Evolutionary conservation across 1,140 invertebrate genomes (phyloP).

Genomic region (Limonius californicus): DNA sequence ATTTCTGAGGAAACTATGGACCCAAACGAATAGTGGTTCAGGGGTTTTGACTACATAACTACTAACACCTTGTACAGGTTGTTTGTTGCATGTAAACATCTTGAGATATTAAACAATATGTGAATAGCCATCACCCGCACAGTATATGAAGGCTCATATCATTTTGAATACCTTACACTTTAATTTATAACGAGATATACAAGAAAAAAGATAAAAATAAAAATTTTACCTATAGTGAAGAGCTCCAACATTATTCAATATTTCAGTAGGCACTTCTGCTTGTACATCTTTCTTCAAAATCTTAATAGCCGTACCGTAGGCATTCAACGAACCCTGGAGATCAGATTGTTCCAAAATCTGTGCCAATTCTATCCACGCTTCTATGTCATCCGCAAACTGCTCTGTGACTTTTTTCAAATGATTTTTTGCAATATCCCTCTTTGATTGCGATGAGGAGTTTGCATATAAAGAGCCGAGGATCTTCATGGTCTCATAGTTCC

Average conservation of each 20-base stretch:
- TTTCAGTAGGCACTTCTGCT: slow-evolving; percentile 94
- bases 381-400: slow-evolving; percentile 96
- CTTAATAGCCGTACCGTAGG: slow-evolving; percentile 90
- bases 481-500: slow-evolving; percentile 99
- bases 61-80: too few species aligned
- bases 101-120: too few species aligned
- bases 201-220: neutral
- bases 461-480: slow-evolving; percentile 97
- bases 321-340: slow-evolving; percentile 80
- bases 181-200: too few species aligned
- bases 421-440: slow-evolving; percentile 88
- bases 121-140: too few species aligned
- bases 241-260: slow-evolving; percentile 96
- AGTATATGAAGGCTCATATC: too few species aligned
- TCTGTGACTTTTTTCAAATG: slow-evolving; percentile 93
- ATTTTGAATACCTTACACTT: too few species aligned
- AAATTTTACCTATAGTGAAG: slow-evolving; percentile 72
- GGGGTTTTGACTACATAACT: too few species aligned
- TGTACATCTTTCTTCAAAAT: slow-evolving; percentile 92
- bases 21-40: too few species aligned
- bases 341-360: slow-evolving; percentile 97
- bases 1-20: too few species aligned
- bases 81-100: too few species aligned
- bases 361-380: slow-evolving; percentile 98
- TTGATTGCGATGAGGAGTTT: slow-evolving; percentile 82